Evolutionary conservation across 2,888 invertebrate species (phyloP).

Genomic region (Deilephila porcellus): DNA sequence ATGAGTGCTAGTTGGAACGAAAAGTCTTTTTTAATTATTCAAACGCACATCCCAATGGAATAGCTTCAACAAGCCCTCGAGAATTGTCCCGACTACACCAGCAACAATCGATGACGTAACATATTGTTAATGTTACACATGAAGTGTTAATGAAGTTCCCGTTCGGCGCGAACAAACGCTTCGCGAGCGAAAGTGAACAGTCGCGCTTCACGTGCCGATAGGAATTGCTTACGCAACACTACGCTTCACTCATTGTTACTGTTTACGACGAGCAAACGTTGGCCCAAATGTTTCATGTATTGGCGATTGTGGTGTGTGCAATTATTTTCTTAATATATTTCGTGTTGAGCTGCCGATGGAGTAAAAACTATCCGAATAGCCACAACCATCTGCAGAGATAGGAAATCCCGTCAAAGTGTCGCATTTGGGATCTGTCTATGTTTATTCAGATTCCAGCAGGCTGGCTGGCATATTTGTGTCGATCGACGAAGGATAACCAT

Average conservation of each 20-base stretch:
- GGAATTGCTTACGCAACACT: slow-evolving; percentile 63
- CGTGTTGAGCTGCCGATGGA: too few species aligned
- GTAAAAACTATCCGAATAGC: too few species aligned
- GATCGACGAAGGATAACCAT: too few species aligned
- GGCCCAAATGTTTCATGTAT: slow-evolving; percentile 32
- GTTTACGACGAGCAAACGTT: slow-evolving; percentile 50
- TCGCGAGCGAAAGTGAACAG: slow-evolving; percentile 58
- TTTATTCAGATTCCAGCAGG: too few species aligned
- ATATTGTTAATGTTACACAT: neutral
- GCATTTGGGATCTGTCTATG: too few species aligned
- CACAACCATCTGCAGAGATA: too few species aligned
- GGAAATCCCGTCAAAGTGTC: too few species aligned
- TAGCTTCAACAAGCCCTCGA: neutral
- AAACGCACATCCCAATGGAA: neutral
- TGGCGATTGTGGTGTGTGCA: neutral
- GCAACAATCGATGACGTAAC: slow-evolving; percentile 2
- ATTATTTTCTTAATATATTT: too few species aligned
- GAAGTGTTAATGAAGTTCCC: neutral
- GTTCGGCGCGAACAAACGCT: neutral
- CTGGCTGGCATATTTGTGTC: too few species aligned
- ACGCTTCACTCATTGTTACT: slow-evolving; percentile 23
- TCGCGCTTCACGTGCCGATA: slow-evolving; percentile 54
- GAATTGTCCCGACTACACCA: neutral
- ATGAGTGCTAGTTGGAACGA: too few species aligned
- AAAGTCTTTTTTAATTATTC: too few species aligned